phyloP scores from a whole-genome alignment of 2,797 vertebrate species.

The Ispidina picta region DNA sequence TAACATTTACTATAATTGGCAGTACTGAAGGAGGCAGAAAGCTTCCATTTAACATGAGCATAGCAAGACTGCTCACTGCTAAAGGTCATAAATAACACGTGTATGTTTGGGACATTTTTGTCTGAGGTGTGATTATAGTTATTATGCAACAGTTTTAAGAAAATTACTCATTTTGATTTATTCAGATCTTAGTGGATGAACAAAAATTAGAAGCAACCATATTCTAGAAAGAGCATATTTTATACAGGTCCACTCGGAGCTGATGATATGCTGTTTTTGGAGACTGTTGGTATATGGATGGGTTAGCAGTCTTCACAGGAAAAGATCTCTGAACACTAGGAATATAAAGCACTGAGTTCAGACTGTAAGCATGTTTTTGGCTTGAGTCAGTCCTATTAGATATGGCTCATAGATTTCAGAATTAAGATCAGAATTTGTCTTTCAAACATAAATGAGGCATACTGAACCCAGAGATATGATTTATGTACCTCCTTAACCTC shows the following conservation, averaged over 20 bases:
- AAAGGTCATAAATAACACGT: slow-evolving; percentile 15
- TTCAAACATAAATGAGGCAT: background rate
- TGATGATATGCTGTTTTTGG: background rate
- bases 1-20: background rate
- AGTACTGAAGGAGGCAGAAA: background rate
- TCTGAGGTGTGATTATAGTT: slow-evolving; percentile 35
- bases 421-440: background rate
- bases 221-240: background rate
- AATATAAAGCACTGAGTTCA: background rate
- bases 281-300: background rate
- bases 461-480: background rate
- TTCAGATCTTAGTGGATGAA: background rate
- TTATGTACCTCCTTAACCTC: background rate
- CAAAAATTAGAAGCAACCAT: background rate
- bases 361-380: background rate
- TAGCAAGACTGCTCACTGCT: background rate
- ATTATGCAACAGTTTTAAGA: slow-evolving; percentile 12
- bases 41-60: background rate
- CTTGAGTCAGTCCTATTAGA: background rate
- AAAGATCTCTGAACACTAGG: background rate
- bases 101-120: background rate
- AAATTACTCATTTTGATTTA: background rate
- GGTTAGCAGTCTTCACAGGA: background rate
- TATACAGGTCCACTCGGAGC: background rate
- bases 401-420: background rate